Base-by-base conservation (phyloP, 2,797 vertebrate species). In the Phalloptychus januarius region DNA sequence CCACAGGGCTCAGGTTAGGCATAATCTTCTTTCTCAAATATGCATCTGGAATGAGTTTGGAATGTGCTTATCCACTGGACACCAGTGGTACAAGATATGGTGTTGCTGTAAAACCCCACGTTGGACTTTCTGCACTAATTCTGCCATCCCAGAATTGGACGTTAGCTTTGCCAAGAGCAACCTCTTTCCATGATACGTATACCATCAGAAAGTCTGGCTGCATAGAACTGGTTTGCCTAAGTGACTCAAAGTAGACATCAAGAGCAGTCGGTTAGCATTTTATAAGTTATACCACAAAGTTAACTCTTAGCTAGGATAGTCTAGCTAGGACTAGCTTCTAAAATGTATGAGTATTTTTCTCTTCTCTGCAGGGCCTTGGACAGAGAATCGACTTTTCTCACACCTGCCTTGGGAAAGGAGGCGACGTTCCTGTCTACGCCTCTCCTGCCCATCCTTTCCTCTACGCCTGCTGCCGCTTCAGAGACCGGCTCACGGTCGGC, bases 391-490 rank as follows among this genome's bases (percentile, higher is more conserved):
- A 48, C 82, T 76, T 91, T 92, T 84, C 83, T 89, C 76, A 61
- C 84, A 7, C 76, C 91, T 0, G 77, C 89, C 0, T 78, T 86
- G 65, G 86, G 72, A 72, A 92, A 83, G 79, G 93, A 94, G 73
- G 72, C 28, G 18, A 78, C 83, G 0, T 91, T 87, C 33, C 75
- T 91, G 83, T 77, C 85, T 78, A 85, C 84, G 7, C 75, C 88
- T 44, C 82, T 86, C 46, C 71, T 85, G 56, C 81, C 90, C 61
- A 25, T 90, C 86, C 92, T 91, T 38, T 91, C 89, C 87, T 94
- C 90, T 81, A 93, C 92, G 4, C 90, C 92, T 0, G 25, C 40
- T 16, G 72, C 36, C 1, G 40, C 74, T 18, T 10, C 76, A 1
- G 50, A 5, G n/a, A 52, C 33, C 13, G 75, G 58, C 44, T 54